Evolutionary conservation across 2,113 vertebrate species (phyloP).

Genomic region (Lepus europaeus): DNA sequence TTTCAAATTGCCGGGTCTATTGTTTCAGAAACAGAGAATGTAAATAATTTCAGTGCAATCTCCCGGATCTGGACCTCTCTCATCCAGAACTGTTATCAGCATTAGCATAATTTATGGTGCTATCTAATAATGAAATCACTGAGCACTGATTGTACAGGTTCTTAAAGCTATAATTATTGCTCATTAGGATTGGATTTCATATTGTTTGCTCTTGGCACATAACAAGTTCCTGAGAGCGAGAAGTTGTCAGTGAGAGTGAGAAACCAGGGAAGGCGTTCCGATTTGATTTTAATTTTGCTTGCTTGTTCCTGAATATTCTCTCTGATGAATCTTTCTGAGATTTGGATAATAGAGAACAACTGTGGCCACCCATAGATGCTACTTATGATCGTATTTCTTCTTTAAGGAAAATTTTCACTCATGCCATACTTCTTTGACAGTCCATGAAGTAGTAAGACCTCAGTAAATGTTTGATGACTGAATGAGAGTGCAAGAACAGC

Average conservation of each 20-base stretch:
- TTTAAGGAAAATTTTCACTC: conserved; percentile 29
- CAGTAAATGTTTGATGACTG: not conserved
- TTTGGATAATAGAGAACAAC: conserved; percentile 50
- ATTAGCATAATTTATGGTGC: conserved; percentile 92
- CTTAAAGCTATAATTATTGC: conserved; percentile 91
- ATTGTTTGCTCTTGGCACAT: conserved; percentile 88
- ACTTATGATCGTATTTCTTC: conserved; percentile 30
- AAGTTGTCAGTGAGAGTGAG: conserved; percentile 76
- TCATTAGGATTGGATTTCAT: conserved; percentile 88
- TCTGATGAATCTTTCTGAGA: conserved; percentile 62
- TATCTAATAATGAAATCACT: conserved; percentile 91
- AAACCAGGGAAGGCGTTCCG: conserved; percentile 47
- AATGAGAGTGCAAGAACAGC: not conserved
- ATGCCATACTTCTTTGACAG: not conserved
- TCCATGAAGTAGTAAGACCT: not conserved
- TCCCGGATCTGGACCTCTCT: conserved; percentile 89
- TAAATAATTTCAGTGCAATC: conserved; percentile 90
- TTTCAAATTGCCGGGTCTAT: conserved; percentile 90
- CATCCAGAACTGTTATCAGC: conserved; percentile 90
- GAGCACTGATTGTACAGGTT: conserved; percentile 90
- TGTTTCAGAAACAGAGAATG: conserved; percentile 91
- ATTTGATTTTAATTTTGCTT: not conserved
- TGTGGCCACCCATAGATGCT: not conserved
- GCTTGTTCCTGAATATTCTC: conserved; percentile 54
- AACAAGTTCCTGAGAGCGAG: conserved; percentile 84